These are phyloP conservation scores for Drosophila navojoa DNA, from an alignment of 1,140 invertebrate genomes.

Conservation along the genomic window DNA sequence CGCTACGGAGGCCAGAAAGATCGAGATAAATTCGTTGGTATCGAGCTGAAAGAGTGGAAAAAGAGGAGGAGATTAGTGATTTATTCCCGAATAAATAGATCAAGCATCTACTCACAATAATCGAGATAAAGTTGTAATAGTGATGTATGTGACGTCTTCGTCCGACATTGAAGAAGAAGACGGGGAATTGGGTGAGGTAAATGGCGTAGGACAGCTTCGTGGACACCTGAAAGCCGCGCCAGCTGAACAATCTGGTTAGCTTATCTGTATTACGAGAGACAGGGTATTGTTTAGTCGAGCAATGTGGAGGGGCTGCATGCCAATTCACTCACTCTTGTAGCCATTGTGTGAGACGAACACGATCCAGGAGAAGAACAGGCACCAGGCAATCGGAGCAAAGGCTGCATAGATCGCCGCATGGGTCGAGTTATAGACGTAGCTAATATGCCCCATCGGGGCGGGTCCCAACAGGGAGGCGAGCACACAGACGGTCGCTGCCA, in stretches of 20 bases:
- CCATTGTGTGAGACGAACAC: conserved; percentile 87
- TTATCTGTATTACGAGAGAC: conserved; percentile 79
- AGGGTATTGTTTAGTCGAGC: neutral
- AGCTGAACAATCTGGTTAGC: conserved; percentile 85
- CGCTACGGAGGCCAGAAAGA: conserved; percentile 86
- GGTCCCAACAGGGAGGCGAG: conserved; percentile 86
- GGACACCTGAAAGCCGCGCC: conserved; percentile 87
- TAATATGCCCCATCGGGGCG: conserved; percentile 87
- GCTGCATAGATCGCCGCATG: conserved; percentile 89
- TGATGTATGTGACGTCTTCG: conserved; percentile 85
- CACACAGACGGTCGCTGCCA: conserved; percentile 84
- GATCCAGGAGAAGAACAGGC: conserved; percentile 88
- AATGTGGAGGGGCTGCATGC: neutral
- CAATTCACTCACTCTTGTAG: conserved; percentile 85
- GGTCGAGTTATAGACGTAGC: conserved; percentile 87
- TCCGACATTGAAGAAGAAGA: conserved; percentile 88
- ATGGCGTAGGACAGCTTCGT: conserved; percentile 88
- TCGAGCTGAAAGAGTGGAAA: conserved; percentile 84
- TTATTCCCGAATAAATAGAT: no score
- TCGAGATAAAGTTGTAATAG: conserved; percentile 86
- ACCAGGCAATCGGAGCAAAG: conserved; percentile 89
- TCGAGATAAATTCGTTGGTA: conserved; percentile 85
- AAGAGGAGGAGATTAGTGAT: neutral
- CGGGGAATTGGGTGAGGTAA: conserved; percentile 88
- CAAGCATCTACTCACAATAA: conserved; percentile 83